These are phyloP conservation scores for Nymphalis c-album DNA, from an alignment of 2,888 invertebrate genomes.

Conservation along the genomic window DNA sequence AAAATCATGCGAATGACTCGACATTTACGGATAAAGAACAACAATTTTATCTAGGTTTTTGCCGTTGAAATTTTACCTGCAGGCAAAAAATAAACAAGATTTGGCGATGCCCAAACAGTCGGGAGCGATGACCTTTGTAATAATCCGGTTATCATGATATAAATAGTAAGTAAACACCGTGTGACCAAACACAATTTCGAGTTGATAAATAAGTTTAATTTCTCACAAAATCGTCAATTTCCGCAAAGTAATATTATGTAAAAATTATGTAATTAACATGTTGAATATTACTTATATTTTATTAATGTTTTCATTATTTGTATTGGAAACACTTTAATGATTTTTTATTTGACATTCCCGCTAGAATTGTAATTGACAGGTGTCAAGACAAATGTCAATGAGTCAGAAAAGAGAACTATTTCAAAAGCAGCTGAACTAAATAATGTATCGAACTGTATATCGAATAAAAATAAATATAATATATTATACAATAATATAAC, in stretches of 20 bases:
- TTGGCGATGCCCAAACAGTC: constrained; percentile 20
- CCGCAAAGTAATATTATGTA: too few species aligned
- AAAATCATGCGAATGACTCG: background rate
- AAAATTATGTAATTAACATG: too few species aligned
- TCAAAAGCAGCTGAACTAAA: background rate
- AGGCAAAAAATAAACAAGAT: constrained; percentile 33
- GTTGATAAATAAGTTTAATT: too few species aligned
- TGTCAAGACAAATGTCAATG: constrained; percentile 1
- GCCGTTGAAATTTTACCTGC: constrained; percentile 5
- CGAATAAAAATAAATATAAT: background rate
- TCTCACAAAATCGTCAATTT: too few species aligned
- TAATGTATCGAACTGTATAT: background rate
- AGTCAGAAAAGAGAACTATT: background rate
- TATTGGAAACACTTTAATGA: too few species aligned
- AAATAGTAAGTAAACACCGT: background rate
- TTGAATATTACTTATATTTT: too few species aligned
- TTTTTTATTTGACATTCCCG: too few species aligned
- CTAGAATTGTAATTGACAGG: background rate
- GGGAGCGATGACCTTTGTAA: constrained; percentile 25
- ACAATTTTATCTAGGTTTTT: constrained; percentile 13
- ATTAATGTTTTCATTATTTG: too few species aligned
- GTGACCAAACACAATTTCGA: too few species aligned
- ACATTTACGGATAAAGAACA: background rate
- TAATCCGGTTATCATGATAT: constrained; percentile 12
- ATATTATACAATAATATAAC: background rate